These are phyloP conservation scores for Nineta flava DNA, from an alignment of 2,888 invertebrate genomes.

Conservation along the genomic window DNA sequence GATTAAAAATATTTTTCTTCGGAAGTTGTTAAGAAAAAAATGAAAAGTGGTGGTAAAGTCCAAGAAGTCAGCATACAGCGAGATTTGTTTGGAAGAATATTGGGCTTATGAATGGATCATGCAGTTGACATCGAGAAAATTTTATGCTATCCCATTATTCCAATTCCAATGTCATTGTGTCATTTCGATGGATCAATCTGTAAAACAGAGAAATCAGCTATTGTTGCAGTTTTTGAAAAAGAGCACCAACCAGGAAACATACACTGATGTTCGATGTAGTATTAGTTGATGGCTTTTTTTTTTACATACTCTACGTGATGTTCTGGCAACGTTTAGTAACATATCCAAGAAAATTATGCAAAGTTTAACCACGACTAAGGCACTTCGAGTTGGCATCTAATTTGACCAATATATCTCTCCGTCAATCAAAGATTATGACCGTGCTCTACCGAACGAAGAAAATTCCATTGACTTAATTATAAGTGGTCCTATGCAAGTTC, in stretches of 20 bases:
- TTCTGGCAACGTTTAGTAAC: conserved; percentile 9
- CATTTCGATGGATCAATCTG: not conserved
- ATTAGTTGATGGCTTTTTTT: conserved; percentile 15
- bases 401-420: conserved; percentile 1
- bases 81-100: conserved; percentile 1
- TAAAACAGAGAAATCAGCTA: conserved; percentile 1
- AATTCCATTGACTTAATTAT: conserved; percentile 1
- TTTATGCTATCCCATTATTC: conserved; percentile 1
- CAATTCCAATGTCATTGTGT: not conserved
- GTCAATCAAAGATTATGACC: conserved; percentile 6
- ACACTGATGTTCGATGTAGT: conserved; percentile 8
- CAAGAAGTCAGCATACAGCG: conserved; percentile 1
- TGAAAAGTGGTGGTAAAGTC: not conserved
- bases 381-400: not conserved
- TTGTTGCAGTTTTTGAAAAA: too few relatives aligned
- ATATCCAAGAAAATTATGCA: conserved; percentile 10
- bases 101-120: conserved; percentile 1
- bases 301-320: conserved; percentile 14
- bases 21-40: not conserved
- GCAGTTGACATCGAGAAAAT: not conserved
- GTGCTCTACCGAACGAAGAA: not conserved
- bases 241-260: too few relatives aligned
- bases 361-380: conserved; percentile 5
- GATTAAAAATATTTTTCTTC: not conserved
- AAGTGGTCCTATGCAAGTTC: conserved; percentile 7